Conservation (phyloP, 1,140 invertebrate species). For the Lepidurus couesii region DNA sequence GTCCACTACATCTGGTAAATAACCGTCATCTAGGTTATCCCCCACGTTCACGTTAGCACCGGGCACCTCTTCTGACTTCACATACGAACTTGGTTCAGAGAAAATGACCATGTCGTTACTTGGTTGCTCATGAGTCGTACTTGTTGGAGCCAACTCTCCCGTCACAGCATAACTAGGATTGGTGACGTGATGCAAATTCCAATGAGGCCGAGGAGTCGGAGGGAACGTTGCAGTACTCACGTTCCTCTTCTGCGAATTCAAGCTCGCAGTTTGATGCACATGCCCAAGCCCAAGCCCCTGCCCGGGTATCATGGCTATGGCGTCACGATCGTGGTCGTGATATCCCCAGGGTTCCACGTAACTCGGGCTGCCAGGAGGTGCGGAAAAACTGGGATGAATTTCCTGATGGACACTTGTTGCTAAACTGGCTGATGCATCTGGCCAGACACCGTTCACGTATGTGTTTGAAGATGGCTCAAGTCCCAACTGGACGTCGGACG, state of each 20-base stretch:
- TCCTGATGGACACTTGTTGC: neutral
- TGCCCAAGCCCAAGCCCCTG: neutral
- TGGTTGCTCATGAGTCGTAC: too few relatives aligned
- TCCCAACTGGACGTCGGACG: neutral
- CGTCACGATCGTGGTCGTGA: slow-evolving; percentile 8
- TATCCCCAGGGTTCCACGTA: neutral
- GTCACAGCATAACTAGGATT: neutral
- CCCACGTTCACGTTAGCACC: neutral
- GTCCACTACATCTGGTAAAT: neutral
- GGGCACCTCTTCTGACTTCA: neutral
- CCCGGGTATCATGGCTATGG: neutral
- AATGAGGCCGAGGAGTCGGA: neutral
- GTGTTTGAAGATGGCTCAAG: neutral
- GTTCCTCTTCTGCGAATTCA: slow-evolving; percentile 14
- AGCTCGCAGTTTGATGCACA: neutral
- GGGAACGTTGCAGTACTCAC: neutral
- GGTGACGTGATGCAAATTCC: slow-evolving; percentile 21
- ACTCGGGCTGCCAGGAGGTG: neutral
- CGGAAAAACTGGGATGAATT: neutral
- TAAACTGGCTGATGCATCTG: neutral
- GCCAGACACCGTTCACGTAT: neutral
- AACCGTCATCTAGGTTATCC: neutral
- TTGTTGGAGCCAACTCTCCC: neutral
- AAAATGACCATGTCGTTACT: neutral
- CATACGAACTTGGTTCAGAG: neutral